A percentile compares a stretch with the other conserved stretches of the same genome.
These are phyloP conservation scores for Telmatochromis brichardi DNA, from an alignment of 2,113 vertebrate genomes.

Conservation along the genomic window DNA sequence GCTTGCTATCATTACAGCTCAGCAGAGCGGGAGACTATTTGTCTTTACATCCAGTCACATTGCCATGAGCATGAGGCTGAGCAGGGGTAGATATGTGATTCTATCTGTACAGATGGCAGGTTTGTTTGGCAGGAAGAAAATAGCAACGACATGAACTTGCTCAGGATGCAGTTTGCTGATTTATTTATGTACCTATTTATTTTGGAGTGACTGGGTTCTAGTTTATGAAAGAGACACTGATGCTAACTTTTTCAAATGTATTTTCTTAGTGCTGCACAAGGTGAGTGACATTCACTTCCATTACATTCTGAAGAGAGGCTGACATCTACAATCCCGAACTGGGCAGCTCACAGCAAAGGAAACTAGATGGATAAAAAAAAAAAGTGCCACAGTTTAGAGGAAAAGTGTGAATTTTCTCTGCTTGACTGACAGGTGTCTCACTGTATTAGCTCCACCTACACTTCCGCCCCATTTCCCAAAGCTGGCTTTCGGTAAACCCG, in stretches of 20 bases:
- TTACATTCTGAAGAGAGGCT: not conserved
- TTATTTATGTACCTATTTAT: not conserved
- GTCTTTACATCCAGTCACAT: not conserved
- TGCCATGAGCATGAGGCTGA: not conserved
- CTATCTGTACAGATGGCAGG: not conserved
- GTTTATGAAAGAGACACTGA: not conserved
- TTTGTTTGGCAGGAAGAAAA: not conserved
- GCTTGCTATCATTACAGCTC: not conserved
- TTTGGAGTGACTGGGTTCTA: not conserved
- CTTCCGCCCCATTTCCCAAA: not conserved
- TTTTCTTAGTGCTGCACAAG: not conserved
- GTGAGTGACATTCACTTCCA: not conserved
- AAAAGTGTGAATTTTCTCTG: not conserved
- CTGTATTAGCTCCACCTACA: slow-evolving; percentile 5
- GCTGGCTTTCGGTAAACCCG: slow-evolving; percentile 29
- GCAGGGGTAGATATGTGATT: not conserved
- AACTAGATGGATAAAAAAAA: not conserved
- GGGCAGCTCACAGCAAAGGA: not conserved
- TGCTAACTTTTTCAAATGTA: not conserved
- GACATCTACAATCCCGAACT: not conserved
- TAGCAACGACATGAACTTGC: not conserved
- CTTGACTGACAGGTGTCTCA: not conserved
- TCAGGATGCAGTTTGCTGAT: not conserved
- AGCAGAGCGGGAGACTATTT: not conserved
- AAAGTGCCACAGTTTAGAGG: not conserved